Evolutionary conservation across 2,113 vertebrate genomes (phyloP), one percentile per base, ranked within the genome.

Genomic region (Chaetops frenatus): DNA sequence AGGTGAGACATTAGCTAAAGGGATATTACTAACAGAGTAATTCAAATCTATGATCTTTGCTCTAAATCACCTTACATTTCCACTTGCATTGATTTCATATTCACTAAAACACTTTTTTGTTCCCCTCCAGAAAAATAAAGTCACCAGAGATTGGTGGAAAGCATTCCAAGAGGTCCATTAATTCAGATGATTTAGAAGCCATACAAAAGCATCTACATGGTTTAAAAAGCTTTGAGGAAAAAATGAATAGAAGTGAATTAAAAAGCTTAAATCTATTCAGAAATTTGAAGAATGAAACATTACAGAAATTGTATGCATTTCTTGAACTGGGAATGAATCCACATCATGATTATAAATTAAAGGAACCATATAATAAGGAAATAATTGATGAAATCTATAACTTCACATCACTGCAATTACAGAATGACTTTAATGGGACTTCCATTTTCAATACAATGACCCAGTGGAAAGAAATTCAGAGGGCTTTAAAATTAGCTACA

Each of bases 361-460:
- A 81, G 71, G 85, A 94, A 67, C 57, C 58, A 79, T 91, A 97
- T 84, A 94, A 91, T 94, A 94, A 92, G 58, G 79, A 96, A 92
- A 89, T 94, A 94, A 92, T 97, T 92, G 87, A 94, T 86, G 86
- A 95, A 72, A 90, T 96, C 85, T 95, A 93, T 95, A 97, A 94
- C 66, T 87, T 97, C 81, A 92, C 84, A 78, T 96, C 81, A 45
- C 23, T 57, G 76, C 95, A 94, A 91, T 95, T 96, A 94, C 90
- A 61, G 51, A 91, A 69, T 23, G 67, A 83, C 81, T 95, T 93
- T 78, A 96, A 95, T 65, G 60, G 62, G 44, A 93, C 95, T 92
- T 83, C 94, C 66, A 81, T 94, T 89, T 92, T 91, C 66, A 38
- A 69, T 81, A 69, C 92, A 94, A 88, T 77, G 56, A 58, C 66